Percentiles rank a stretch among this genome's conserved stretches.
Evolutionary conservation across 2,888 invertebrate genomes (phyloP).

Genomic region (Trissoscelio sp.): DNA sequence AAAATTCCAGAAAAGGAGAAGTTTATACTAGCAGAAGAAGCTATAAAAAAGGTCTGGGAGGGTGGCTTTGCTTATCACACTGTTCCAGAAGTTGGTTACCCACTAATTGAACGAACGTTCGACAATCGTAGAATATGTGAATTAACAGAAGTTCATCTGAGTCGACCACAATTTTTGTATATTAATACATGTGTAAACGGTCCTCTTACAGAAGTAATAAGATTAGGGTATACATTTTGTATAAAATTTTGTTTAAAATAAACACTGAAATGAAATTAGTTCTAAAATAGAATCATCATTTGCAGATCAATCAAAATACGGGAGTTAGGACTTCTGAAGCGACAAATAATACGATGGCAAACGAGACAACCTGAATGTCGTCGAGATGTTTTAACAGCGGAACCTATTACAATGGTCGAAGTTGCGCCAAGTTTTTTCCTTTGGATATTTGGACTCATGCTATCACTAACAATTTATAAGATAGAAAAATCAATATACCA

Average conservation of each 20-base stretch:
- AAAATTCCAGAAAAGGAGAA: conserved; percentile 75
- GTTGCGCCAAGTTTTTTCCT: conserved; percentile 76
- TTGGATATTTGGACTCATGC: conserved; percentile 70
- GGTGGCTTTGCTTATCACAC: conserved; percentile 79
- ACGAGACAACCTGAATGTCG: conserved; percentile 77
- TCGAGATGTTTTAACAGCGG: conserved; percentile 73
- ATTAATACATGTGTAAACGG: conserved; percentile 73
- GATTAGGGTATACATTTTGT: conserved; percentile 74
- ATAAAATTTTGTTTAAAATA: not conserved
- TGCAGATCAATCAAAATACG: conserved; percentile 27
- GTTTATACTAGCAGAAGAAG: conserved; percentile 74
- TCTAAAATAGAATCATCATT: too few relatives aligned
- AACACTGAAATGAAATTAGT: not conserved
- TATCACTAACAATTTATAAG: conserved; percentile 71
- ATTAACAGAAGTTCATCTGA: conserved; percentile 77
- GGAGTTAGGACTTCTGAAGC: conserved; percentile 75
- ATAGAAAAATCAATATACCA: conserved; percentile 54
- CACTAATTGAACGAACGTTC: conserved; percentile 76
- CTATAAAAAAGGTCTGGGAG: conserved; percentile 73
- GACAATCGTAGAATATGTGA: conserved; percentile 77
- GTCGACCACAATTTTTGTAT: conserved; percentile 67
- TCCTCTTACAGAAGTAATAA: conserved; percentile 77
- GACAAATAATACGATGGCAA: conserved; percentile 77
- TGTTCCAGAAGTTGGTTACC: conserved; percentile 77
- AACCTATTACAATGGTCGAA: conserved; percentile 77